These are phyloP conservation scores for Euclidia mi DNA, from an alignment of 2,888 invertebrate genomes.

Conservation along the genomic window DNA sequence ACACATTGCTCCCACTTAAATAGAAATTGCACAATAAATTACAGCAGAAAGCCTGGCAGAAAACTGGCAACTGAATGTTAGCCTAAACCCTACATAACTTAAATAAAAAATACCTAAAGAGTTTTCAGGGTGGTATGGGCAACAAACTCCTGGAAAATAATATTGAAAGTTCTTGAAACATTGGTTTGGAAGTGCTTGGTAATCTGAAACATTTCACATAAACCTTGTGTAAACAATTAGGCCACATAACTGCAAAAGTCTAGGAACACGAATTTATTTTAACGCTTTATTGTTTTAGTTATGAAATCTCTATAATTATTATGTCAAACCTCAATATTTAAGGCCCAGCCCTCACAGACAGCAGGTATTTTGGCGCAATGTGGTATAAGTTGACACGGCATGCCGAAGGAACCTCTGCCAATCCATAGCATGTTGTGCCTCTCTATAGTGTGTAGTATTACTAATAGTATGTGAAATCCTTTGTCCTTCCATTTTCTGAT, in stretches of 20 bases:
- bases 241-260: neutral
- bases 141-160: constrained; percentile 19
- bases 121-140: constrained; percentile 15
- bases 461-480: too few species aligned
- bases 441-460: too few species aligned
- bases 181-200: constrained; percentile 3
- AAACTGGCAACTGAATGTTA: neutral
- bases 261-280: neutral
- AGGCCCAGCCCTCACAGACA: too few species aligned
- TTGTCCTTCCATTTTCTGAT: too few species aligned
- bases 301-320: too few species aligned
- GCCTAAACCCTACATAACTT: constrained; percentile 15
- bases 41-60: neutral
- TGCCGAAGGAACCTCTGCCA: too few species aligned
- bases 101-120: constrained; percentile 40
- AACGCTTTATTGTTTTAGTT: too few species aligned
- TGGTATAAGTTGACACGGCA: too few species aligned
- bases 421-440: too few species aligned
- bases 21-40: constrained; percentile 2
- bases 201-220: constrained; percentile 8
- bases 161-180: constrained; percentile 23
- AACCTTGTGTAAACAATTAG: constrained; percentile 5
- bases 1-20: too few species aligned
- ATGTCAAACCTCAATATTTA: too few species aligned
- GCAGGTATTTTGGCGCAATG: too few species aligned